Base-by-base conservation (phyloP, 2,888 invertebrate genomes). In the Drosophila affinis region DNA sequence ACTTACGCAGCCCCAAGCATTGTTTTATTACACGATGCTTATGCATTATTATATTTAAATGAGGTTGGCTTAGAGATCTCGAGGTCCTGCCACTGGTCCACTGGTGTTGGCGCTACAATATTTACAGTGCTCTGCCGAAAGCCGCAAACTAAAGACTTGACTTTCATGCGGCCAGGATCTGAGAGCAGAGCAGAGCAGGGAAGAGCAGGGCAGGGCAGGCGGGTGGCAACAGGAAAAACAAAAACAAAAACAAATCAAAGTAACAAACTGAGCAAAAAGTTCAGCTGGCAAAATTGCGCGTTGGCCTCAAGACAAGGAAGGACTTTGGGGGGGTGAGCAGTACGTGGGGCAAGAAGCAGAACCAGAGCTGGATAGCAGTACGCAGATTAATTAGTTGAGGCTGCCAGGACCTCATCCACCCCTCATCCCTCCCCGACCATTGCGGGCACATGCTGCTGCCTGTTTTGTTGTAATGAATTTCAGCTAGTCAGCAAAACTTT, bases 361-460 rank as follows among this genome's bases (percentile, higher is more conserved):
- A 12, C 39, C 39, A 39, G 34, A 39, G 39, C 39, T 14, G 12
- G 12, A 34, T 5, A 71, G 72, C 78, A 77, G 75, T 78, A 85
- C 87, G 88, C 86, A 86, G 88, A 89, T 88, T 88, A 88, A 89
- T 88, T 88, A 89, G 88, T 87, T 89, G 82, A 87, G 89, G 88
- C 86, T 87, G 77, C 72, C 88, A 80, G 71, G 67, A 62, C 73
- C 80, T 76, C 65, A 54, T 47, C 48, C 45, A 44, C 52, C 46
- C n/a, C 58, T n/a, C n/a, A n/a, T n/a, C n/a, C n/a, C n/a, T n/a
- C 52, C 52, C 39, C 32, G 48, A 53, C 64, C 56, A 59, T 64
- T 71, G 45, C 72, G 57, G 75, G 62, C 73, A 76, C 76, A 49
- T 78, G 72, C 59, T 77, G 65, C 63, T 78, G 62, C 74, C 57